A percentile compares a stretch with the other conserved stretches of the same genome.
Conservation (phyloP, 2,113 vertebrate genomes). For the Corydoras sp. region DNA sequence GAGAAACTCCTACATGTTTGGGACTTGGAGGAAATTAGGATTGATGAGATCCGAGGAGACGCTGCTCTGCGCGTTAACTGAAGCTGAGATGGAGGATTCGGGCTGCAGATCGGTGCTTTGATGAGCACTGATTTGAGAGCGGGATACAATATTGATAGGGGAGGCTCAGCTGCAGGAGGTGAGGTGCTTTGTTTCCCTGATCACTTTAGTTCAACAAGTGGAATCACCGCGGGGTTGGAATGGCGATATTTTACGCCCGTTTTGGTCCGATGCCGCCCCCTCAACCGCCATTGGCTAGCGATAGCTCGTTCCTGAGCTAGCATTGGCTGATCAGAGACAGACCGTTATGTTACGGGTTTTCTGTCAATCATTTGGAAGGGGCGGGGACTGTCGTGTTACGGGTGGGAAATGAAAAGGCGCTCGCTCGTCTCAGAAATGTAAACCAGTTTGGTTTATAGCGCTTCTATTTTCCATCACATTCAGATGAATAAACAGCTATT, state of each 20-base stretch:
- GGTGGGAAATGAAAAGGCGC: not conserved
- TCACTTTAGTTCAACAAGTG: conserved; percentile 53
- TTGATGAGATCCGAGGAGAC: not conserved
- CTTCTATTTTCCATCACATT: no score
- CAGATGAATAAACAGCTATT: no score
- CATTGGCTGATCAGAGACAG: not conserved
- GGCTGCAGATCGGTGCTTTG: conserved; percentile 21
- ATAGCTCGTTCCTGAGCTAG: not conserved
- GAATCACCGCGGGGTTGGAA: not conserved
- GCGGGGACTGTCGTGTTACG: not conserved
- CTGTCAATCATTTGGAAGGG: not conserved
- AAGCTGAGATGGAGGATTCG: conserved; percentile 10
- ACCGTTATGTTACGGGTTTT: not conserved
- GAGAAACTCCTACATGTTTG: conserved; percentile 54
- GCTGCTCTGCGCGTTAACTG: not conserved
- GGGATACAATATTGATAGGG: not conserved
- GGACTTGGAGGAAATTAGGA: conserved; percentile 44
- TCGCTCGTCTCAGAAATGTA: no score
- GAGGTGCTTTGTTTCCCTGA: conserved; percentile 30
- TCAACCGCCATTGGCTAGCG: not conserved
- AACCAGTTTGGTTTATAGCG: no score
- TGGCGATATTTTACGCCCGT: not conserved
- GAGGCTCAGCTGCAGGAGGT: conserved; percentile 47
- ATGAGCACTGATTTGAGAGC: conserved; percentile 42
- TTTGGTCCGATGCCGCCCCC: not conserved